These are phyloP conservation scores for Oxyscelio sp. DNA, from an alignment of 2,888 invertebrate species.

Conservation along the genomic window DNA sequence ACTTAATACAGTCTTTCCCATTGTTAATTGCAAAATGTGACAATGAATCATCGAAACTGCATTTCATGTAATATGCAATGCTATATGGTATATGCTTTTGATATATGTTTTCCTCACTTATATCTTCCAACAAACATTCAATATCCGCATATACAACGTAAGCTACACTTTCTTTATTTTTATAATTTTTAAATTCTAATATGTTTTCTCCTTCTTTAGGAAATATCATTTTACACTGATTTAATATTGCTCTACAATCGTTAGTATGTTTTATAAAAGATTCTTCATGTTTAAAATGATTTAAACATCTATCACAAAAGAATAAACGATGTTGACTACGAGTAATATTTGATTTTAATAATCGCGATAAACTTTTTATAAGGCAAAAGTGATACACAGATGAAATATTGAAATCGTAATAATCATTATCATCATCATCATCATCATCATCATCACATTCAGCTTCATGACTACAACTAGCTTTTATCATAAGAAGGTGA, in stretches of 20 bases:
- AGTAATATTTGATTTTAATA: neutral
- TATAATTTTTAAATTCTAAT: neutral
- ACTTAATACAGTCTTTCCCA: slow-evolving; percentile 21
- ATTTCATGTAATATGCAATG: too few species aligned
- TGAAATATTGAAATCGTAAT: too few species aligned
- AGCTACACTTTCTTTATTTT: neutral
- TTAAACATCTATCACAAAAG: neutral
- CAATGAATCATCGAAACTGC: slow-evolving; percentile 15
- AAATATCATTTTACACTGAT: neutral
- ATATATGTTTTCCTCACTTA: slow-evolving; percentile 22
- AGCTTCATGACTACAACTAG: neutral
- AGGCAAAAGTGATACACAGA: neutral
- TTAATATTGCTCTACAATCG: neutral
- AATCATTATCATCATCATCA: neutral
- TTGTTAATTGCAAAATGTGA: neutral
- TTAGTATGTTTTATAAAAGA: neutral
- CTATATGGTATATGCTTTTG: too few species aligned
- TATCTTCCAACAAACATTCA: too few species aligned
- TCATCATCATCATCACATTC: neutral
- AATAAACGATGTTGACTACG: neutral
- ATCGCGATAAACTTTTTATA: neutral
- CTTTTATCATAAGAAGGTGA: neutral
- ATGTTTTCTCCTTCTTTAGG: too few species aligned
- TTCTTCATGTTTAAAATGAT: neutral
- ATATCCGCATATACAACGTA: too few species aligned